These are phyloP conservation scores for Trematocara zebra DNA, from an alignment of 2,113 vertebrate species.

Conservation along the genomic window DNA sequence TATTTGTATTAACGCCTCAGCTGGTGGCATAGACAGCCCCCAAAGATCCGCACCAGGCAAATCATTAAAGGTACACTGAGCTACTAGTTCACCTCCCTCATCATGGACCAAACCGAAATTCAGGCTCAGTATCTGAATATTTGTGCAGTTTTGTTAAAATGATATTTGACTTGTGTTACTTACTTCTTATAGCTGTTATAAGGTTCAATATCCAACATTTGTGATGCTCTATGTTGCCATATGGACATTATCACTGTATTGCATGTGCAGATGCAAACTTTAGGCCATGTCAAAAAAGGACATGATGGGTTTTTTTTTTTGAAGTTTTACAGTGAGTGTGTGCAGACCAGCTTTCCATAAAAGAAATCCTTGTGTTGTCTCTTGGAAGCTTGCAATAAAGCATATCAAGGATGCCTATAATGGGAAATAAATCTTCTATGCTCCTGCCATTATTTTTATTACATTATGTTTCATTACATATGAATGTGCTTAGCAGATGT, in stretches of 20 bases:
- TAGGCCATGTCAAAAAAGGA: not conserved
- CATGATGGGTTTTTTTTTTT: accelerated
- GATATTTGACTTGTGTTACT: not conserved
- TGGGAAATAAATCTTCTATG: slow-evolving; percentile 48
- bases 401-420: slow-evolving; percentile 23
- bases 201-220: not conserved
- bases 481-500: slow-evolving; percentile 59
- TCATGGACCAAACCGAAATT: not conserved
- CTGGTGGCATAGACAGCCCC: slow-evolving; percentile 73
- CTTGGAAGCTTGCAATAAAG: slow-evolving; percentile 44
- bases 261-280: not conserved
- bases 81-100: slow-evolving; percentile 12
- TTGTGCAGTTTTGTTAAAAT: not conserved
- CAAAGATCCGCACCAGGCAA: slow-evolving; percentile 56
- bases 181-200: not conserved
- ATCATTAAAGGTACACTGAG: slow-evolving; percentile 65
- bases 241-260: not conserved
- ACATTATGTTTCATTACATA: slow-evolving; percentile 51
- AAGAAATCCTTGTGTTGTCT: not conserved
- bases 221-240: not conserved
- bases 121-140: not conserved
- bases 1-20: slow-evolving; percentile 82
- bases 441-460: slow-evolving; percentile 52
- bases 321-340: not conserved
- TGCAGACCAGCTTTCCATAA: not conserved